Percentiles rank a stretch among this genome's conserved stretches.
These are phyloP conservation scores for Bovichtus diacanthus DNA, from an alignment of 2,797 vertebrate genomes.

Conservation along the genomic window DNA sequence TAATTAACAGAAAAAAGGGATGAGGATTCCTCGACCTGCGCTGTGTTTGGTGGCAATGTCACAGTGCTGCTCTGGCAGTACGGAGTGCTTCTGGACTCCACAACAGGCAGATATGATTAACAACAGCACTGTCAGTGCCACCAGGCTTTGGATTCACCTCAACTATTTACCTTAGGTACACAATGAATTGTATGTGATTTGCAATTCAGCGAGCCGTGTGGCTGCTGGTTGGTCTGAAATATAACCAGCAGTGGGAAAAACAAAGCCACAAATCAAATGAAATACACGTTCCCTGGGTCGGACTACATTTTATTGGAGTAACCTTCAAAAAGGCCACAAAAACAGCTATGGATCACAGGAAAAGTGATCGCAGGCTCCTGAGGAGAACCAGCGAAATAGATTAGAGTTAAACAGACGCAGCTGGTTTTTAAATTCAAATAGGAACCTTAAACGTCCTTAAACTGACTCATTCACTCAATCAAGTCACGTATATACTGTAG, in stretches of 20 bases:
- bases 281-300: conserved; percentile 36
- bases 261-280: conserved; percentile 59
- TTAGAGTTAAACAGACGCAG: conserved; percentile 25
- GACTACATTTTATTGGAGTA: conserved; percentile 30
- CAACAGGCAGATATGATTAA: conserved; percentile 45
- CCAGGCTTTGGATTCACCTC: conserved; percentile 38
- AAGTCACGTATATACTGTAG: not conserved
- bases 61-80: conserved; percentile 24
- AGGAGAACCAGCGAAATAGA: conserved; percentile 8
- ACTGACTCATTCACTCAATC: conserved; percentile 1
- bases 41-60: conserved; percentile 46
- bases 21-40: conserved; percentile 38
- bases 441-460: not conserved
- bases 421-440: conserved; percentile 6
- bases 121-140: conserved; percentile 20
- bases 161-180: conserved; percentile 47
- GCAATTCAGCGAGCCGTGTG: conserved; percentile 40
- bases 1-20: conserved; percentile 67
- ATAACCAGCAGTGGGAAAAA: conserved; percentile 44
- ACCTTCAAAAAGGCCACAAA: conserved; percentile 52
- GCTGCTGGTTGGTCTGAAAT: conserved; percentile 45
- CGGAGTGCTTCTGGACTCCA: conserved; percentile 32
- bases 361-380: conserved; percentile 15
- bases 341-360: conserved; percentile 40
- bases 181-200: conserved; percentile 47